Conservation (phyloP, 2,888 invertebrate genomes). For the Eupithecia centaureata region DNA sequence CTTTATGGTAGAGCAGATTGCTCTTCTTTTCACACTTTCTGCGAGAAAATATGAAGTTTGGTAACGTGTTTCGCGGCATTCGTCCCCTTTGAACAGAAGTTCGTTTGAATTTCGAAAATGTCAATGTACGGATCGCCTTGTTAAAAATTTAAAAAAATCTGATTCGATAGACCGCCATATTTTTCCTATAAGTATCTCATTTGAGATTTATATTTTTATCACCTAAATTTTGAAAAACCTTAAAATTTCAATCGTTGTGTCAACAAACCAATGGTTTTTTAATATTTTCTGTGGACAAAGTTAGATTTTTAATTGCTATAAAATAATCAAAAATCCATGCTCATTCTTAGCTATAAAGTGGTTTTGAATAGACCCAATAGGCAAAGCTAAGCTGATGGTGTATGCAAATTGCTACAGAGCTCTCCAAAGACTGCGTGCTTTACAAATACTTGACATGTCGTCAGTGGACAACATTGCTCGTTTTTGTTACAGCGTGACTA, state of each 20-base stretch:
- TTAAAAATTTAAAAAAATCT: neutral
- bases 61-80: too few relatives aligned
- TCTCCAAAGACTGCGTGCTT: constrained; percentile 3
- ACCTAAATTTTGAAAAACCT: too few relatives aligned
- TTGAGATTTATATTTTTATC: too few relatives aligned
- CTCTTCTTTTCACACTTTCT: too few relatives aligned
- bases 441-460: constrained; percentile 20
- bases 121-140: too few relatives aligned
- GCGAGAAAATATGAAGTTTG: too few relatives aligned
- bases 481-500: constrained; percentile 22
- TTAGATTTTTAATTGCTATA: neutral
- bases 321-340: neutral
- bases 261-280: neutral
- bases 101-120: too few relatives aligned
- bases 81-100: too few relatives aligned
- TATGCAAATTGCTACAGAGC: constrained; percentile 1
- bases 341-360: neutral
- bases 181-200: too few relatives aligned
- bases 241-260: neutral
- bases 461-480: constrained; percentile 17
- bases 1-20: too few relatives aligned
- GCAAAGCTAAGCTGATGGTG: neutral
- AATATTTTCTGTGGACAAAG: neutral
- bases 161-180: neutral
- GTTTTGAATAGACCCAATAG: neutral